Evolutionary conservation across 2,888 invertebrate genomes (phyloP).

Genomic region (Chymomyza caudatula): DNA sequence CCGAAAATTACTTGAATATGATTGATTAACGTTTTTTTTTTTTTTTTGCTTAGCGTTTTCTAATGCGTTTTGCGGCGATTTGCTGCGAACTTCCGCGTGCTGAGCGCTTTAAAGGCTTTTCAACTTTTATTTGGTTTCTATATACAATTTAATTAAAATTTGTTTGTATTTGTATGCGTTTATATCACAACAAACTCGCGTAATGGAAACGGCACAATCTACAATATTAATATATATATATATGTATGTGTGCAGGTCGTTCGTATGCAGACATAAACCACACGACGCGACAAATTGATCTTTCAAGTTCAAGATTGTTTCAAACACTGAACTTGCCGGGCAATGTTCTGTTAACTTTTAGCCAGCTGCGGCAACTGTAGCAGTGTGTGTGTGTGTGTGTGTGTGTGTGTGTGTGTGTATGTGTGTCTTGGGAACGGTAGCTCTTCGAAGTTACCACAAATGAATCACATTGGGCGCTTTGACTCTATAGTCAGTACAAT

Average conservation of each 20-base stretch:
- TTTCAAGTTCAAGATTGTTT: constrained; percentile 59
- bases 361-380: constrained; percentile 13
- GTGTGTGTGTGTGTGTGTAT: constrained; percentile 13
- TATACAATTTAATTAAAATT: constrained; percentile 26
- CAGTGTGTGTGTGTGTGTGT: constrained; percentile 4
- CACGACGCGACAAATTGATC: constrained; percentile 48
- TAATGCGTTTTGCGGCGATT: neutral
- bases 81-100: neutral
- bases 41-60: neutral
- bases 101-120: neutral
- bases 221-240: constrained; percentile 12
- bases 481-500: neutral
- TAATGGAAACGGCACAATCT: neutral
- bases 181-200: neutral
- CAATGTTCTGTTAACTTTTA: constrained; percentile 32
- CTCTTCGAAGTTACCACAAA: neutral
- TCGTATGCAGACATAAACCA: constrained; percentile 3
- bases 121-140: neutral
- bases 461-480: neutral
- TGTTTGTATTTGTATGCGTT: constrained; percentile 18
- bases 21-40: neutral
- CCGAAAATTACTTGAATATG: neutral
- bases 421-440: neutral
- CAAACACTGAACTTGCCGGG: constrained; percentile 50
- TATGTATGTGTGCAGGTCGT: neutral